phyloP scores from a whole-genome alignment of 2,797 vertebrate genomes.

The Chelon labrosus region DNA sequence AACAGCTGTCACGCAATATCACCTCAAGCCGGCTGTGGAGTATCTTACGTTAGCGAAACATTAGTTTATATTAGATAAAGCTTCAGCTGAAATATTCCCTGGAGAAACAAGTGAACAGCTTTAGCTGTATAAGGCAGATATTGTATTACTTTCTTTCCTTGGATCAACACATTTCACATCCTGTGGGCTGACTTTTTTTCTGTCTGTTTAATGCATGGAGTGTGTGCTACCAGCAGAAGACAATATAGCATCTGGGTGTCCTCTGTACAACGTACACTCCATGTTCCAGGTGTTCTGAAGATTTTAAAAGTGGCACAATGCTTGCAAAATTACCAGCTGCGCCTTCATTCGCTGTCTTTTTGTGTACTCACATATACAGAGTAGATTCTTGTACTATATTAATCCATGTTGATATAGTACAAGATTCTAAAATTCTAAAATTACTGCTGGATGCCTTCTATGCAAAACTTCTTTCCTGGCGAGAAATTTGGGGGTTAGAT shows the following conservation, averaged over 20 bases:
- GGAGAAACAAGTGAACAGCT: slow-evolving; percentile 22
- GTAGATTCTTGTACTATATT: too few species aligned
- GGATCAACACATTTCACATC: neutral
- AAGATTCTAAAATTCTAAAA: too few species aligned
- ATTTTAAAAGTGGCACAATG: neutral
- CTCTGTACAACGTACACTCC: neutral
- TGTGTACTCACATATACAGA: too few species aligned
- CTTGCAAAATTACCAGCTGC: neutral
- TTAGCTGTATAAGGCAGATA: neutral
- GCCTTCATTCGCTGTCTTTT: neutral
- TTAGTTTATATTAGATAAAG: slow-evolving; percentile 18
- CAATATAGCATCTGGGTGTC: too few species aligned
- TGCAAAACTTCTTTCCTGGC: too few species aligned
- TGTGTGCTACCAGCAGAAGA: neutral
- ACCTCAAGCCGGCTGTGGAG: neutral
- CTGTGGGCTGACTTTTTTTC: neutral
- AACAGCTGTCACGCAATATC: slow-evolving; percentile 13
- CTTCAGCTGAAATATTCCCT: slow-evolving; percentile 13
- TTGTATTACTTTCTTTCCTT: neutral
- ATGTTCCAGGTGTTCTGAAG: neutral
- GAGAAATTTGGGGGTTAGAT: too few species aligned
- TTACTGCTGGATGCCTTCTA: too few species aligned
- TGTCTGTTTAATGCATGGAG: neutral
- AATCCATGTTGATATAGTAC: too few species aligned
- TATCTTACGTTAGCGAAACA: neutral